Evolutionary conservation across 2,888 invertebrate species (phyloP), one percentile per base, ranked within the genome.

Genomic region (Microctonus brassicae): DNA sequence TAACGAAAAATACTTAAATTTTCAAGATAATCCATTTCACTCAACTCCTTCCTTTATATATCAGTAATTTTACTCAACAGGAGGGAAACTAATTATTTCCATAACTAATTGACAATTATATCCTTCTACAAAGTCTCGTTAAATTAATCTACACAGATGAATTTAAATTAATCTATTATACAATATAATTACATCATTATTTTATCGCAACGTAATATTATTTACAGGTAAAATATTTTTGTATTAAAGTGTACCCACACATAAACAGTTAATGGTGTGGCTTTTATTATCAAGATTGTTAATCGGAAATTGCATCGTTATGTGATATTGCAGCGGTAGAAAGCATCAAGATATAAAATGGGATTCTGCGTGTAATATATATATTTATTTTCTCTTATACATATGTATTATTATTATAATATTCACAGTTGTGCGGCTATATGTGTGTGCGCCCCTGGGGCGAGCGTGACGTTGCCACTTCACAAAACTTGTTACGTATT

Each of bases 401-500:
- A n/a, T n/a, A n/a, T n/a, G n/a, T n/a, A n/a, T n/a, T n/a, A n/a
- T n/a, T n/a, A n/a, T 53, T 39, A 17, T 47, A n/a, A 29, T 47
- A 47, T 47, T 17, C 17, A 47, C 47, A 47, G 47, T 39, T 39
- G n/a, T 39, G 39, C n/a, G 17, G 47, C 20, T 34, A 11, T 53
- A 24, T 55, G 68, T 53, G 24, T 55, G 68, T 39, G 33, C 62
- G 33, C 39, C 63, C 36, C 66, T 69, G 29, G 72, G 68, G 74
- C 64, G 62, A 73, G 66, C 67, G 73, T 76, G 74, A 74, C 70
- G 69, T 70, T 70, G 75, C 69, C 74, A 75, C 76, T 74, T 74
- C 47, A 69, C n/a, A 69, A 74, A 77, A 75, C 75, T 76, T 74
- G 74, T 76, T 75, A 75, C 70, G 62, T n/a, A n/a, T 70, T 66